Evolutionary conservation across 2,888 invertebrate genomes (phyloP).

Genomic region (Polyommatus iphigenia): DNA sequence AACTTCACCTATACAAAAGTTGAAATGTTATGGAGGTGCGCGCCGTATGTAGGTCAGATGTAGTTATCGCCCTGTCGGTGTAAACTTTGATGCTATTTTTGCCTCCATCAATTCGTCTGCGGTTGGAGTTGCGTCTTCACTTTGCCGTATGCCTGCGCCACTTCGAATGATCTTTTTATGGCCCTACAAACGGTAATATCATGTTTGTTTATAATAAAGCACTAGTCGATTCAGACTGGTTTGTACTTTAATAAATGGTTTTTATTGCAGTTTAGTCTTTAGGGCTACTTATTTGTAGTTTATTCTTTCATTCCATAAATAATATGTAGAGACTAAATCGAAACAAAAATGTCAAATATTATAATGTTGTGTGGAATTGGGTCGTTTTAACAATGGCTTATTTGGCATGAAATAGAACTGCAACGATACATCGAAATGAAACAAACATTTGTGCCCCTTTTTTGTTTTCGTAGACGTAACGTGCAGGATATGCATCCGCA

Average conservation of each 20-base stretch:
- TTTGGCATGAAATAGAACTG: not conserved
- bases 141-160: constrained; percentile 51
- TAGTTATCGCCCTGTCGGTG: constrained; percentile 55
- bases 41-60: constrained; percentile 63
- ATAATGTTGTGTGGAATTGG: not conserved
- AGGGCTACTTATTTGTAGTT: not conserved
- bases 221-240: not conserved
- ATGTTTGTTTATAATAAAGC: not conserved
- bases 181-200: not conserved
- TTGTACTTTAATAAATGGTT: not conserved
- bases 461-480: constrained; percentile 6
- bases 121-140: constrained; percentile 60
- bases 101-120: constrained; percentile 61
- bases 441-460: not conserved
- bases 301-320: not conserved
- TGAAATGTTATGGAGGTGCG: constrained; percentile 32
- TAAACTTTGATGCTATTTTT: constrained; percentile 70
- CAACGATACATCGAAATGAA: not conserved
- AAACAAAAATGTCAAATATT: not conserved
- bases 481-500: constrained; percentile 16
- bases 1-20: constrained; percentile 27
- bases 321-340: not conserved
- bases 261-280: not conserved
- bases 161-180: constrained; percentile 48
- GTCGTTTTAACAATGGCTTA: not conserved